These are phyloP conservation scores for Harpagoxenus sublaevis DNA, from an alignment of 2,888 invertebrate species.

Conservation along the genomic window DNA sequence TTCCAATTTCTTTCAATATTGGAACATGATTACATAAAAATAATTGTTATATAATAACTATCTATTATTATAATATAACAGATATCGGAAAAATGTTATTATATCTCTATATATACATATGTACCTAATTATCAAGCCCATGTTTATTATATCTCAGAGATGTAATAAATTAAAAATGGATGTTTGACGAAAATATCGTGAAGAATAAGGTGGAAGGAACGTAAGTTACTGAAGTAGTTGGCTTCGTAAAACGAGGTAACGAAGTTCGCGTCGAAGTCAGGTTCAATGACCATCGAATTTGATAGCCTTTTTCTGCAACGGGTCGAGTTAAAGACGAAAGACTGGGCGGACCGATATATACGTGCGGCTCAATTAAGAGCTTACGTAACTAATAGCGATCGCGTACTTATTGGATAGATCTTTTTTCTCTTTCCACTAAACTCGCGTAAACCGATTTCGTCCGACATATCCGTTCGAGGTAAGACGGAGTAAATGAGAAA, in stretches of 20 bases:
- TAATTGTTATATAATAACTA: not conserved
- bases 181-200: not conserved
- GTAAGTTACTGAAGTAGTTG: constrained; percentile 17
- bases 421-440: constrained; percentile 44
- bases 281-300: constrained; percentile 49
- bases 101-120: not conserved
- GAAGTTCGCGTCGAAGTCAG: constrained; percentile 34
- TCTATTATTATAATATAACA: not conserved
- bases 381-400: constrained; percentile 54
- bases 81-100: not conserved
- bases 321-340: constrained; percentile 16
- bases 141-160: not conserved
- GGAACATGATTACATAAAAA: not conserved
- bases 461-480: constrained; percentile 49
- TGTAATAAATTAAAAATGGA: not conserved
- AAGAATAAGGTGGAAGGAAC: not conserved
- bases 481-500: constrained; percentile 54
- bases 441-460: constrained; percentile 53
- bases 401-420: constrained; percentile 24
- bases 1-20: not conserved
- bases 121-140: not conserved
- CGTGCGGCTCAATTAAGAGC: constrained; percentile 42
- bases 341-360: constrained; percentile 13
- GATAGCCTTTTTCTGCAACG: constrained; percentile 19
- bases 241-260: constrained; percentile 32